phyloP scores from a whole-genome alignment of 2,888 invertebrate genomes.

The Sialis fuliginosa region DNA sequence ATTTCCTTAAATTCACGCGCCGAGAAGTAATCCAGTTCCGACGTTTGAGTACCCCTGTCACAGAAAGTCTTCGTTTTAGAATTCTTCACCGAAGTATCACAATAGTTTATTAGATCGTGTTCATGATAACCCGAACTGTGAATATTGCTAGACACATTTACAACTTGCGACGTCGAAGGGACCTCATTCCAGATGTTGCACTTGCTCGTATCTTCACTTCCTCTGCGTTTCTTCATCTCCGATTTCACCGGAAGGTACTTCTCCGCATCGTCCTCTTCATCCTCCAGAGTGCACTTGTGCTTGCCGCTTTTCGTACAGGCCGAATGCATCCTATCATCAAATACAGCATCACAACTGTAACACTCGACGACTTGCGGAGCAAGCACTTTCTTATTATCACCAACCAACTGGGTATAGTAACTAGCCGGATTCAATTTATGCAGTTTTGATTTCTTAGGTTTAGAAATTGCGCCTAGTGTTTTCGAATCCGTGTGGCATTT shows the following conservation, averaged over 20 bases:
- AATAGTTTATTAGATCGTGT: not conserved
- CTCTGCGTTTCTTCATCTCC: slow-evolving; percentile 18
- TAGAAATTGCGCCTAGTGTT: slow-evolving; percentile 15
- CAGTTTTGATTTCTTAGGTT: slow-evolving; percentile 10
- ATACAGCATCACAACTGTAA: slow-evolving; percentile 17
- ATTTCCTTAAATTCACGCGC: slow-evolving; percentile 5
- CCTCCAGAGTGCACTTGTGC: slow-evolving; percentile 58
- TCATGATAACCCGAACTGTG: slow-evolving; percentile 7
- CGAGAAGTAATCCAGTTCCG: not conserved
- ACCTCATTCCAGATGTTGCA: slow-evolving; percentile 16
- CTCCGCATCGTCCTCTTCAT: slow-evolving; percentile 38
- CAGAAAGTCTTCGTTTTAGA: not conserved
- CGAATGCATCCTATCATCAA: slow-evolving; percentile 55
- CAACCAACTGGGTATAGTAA: too few relatives aligned
- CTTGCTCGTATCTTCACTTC: slow-evolving; percentile 17
- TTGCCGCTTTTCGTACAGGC: slow-evolving; percentile 57
- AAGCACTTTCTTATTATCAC: slow-evolving; percentile 6
- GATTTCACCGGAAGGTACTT: slow-evolving; percentile 16
- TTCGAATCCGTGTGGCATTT: slow-evolving; percentile 18
- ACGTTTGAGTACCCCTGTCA: not conserved
- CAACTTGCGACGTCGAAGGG: slow-evolving; percentile 4
- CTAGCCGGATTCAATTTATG: slow-evolving; percentile 6
- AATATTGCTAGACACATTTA: slow-evolving; percentile 8
- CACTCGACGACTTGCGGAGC: slow-evolving; percentile 6
- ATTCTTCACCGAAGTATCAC: not conserved